Conservation (phyloP, 2,113 vertebrate species). For the Turdus rufiventris region DNA sequence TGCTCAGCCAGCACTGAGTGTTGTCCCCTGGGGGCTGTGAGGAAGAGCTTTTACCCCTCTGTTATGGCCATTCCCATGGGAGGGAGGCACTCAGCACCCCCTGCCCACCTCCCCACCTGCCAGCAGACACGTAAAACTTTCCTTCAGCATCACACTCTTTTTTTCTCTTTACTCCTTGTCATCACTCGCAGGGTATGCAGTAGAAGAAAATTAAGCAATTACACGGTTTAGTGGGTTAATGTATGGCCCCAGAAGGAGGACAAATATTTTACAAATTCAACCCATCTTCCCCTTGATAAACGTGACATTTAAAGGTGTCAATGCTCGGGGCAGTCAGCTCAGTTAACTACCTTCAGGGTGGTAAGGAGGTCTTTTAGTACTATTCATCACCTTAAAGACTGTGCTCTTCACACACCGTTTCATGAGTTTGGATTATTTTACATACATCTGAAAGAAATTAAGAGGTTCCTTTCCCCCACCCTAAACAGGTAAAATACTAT, state of each 20-base stretch:
- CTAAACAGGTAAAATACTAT: neutral
- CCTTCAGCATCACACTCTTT: neutral
- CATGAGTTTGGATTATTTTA: neutral
- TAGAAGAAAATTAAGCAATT: neutral
- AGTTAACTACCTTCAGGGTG: neutral
- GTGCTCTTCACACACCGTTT: neutral
- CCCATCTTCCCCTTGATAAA: neutral
- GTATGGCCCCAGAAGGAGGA: neutral
- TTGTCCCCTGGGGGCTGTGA: neutral
- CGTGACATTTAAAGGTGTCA: neutral
- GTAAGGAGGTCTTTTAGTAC: neutral
- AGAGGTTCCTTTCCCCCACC: accelerated
- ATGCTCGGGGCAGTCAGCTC: neutral
- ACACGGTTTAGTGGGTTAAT: neutral
- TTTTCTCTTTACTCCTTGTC: neutral
- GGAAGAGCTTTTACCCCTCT: neutral
- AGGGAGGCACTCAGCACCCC: neutral
- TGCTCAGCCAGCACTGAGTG: neutral
- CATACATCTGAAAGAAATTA: neutral
- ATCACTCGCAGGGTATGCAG: neutral
- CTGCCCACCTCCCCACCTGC: neutral
- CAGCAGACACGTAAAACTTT: neutral
- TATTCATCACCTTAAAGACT: neutral
- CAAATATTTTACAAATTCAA: neutral
- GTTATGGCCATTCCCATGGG: neutral